A percentile compares a stretch with the other conserved stretches of the same genome.
Evolutionary conservation across 2,113 vertebrate genomes (phyloP).

Genomic region (Hydropotes inermis): DNA sequence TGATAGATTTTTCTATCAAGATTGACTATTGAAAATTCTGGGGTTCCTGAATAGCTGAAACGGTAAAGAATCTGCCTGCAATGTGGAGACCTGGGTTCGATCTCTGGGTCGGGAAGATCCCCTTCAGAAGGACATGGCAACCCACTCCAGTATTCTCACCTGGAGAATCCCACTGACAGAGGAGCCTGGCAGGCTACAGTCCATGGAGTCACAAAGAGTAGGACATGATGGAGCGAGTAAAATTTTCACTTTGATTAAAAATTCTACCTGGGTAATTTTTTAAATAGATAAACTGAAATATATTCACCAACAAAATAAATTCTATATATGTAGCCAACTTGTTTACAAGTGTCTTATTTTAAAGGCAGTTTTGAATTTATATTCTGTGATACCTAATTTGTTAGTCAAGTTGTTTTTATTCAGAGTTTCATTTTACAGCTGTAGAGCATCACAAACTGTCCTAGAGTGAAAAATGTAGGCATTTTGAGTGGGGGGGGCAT

Average conservation of each 20-base stretch:
- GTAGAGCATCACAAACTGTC: background rate
- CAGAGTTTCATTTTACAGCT: background rate
- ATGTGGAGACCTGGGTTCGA: background rate
- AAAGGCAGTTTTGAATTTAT: background rate
- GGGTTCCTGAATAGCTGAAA: background rate
- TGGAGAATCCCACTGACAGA: background rate
- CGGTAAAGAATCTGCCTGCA: background rate
- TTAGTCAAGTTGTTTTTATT: background rate
- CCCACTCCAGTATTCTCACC: background rate
- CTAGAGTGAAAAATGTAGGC: background rate
- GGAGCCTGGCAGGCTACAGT: background rate
- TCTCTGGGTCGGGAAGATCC: background rate
- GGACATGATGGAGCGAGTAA: background rate
- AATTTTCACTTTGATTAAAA: background rate
- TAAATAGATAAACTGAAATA: background rate
- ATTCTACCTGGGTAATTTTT: background rate
- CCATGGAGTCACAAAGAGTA: background rate
- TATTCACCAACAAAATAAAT: background rate
- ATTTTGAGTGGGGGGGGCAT: background rate
- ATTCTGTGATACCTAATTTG: background rate
- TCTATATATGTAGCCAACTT: background rate
- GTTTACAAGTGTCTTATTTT: background rate
- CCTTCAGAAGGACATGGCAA: accelerated
- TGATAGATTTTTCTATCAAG: background rate
- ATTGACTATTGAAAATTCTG: background rate